These are phyloP conservation scores for Chaetodon trifasciatus DNA, from an alignment of 2,797 vertebrate species.

Conservation along the genomic window DNA sequence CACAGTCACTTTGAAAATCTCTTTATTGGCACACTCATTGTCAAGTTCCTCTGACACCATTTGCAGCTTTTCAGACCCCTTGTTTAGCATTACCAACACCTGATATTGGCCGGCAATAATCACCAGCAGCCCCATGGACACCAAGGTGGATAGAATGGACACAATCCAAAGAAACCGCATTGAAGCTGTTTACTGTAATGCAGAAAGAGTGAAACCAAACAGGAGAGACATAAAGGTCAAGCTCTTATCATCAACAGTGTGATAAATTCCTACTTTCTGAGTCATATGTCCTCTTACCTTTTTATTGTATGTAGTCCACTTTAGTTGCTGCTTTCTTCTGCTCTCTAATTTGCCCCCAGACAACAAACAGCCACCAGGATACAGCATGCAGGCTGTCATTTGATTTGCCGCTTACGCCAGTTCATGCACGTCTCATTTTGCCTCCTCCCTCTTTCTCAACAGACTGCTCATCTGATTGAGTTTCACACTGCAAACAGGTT, in stretches of 20 bases:
- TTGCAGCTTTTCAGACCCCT: rapidly evolving
- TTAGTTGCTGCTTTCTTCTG: not conserved
- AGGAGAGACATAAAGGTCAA: not conserved
- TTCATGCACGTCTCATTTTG: not conserved
- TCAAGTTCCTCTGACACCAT: rapidly evolving
- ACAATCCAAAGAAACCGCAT: not conserved
- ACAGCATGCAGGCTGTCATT: too few relatives aligned
- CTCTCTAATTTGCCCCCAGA: not conserved
- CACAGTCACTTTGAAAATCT: rapidly evolving
- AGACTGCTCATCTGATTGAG: too few relatives aligned
- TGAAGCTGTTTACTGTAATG: slow-evolving; percentile 17
- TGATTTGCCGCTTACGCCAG: not conserved
- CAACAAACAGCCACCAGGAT: too few relatives aligned
- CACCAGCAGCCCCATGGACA: slow-evolving; percentile 5
- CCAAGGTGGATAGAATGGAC: not conserved
- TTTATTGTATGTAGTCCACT: not conserved
- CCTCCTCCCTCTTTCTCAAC: slow-evolving; percentile 2
- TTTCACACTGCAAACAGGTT: slow-evolving; percentile 19
- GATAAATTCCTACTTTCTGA: not conserved
- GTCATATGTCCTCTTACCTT: slow-evolving; percentile 6
- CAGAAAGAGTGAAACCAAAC: not conserved
- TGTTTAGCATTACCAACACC: rapidly evolving
- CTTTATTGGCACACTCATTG: rapidly evolving
- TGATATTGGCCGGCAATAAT: slow-evolving; percentile 26
- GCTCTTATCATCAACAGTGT: not conserved